Conservation (phyloP, 2,888 invertebrate genomes). For the Oxystoma pomonae region DNA sequence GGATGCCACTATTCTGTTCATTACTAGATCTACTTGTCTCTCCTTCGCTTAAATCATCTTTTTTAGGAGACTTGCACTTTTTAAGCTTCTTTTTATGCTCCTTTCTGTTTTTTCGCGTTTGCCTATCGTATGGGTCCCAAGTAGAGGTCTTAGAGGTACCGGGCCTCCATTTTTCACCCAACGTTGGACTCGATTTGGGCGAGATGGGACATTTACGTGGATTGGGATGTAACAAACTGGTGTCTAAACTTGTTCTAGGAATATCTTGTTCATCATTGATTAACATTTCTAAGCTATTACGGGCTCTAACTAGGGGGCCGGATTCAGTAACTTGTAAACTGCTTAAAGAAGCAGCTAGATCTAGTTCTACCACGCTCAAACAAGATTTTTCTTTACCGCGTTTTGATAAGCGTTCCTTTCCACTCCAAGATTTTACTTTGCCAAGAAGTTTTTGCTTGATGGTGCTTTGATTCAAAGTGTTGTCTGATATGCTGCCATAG, state of each 20-base stretch:
- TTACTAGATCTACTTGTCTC: slow-evolving; percentile 22
- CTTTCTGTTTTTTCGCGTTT: slow-evolving; percentile 37
- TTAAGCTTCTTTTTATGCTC: slow-evolving; percentile 33
- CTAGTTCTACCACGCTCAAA: slow-evolving; percentile 20
- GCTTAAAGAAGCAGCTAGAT: slow-evolving; percentile 22
- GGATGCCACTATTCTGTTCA: slow-evolving; percentile 16
- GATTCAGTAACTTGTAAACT: slow-evolving; percentile 21
- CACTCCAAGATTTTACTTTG: slow-evolving; percentile 33
- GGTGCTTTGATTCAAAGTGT: slow-evolving; percentile 29
- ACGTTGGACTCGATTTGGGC: slow-evolving; percentile 30
- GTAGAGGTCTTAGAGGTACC: slow-evolving; percentile 30
- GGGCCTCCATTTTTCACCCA: slow-evolving; percentile 23
- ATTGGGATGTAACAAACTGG: slow-evolving; percentile 13
- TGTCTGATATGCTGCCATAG: slow-evolving; percentile 32
- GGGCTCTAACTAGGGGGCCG: slow-evolving; percentile 33
- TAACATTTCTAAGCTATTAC: slow-evolving; percentile 40
- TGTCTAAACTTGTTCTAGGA: slow-evolving; percentile 14
- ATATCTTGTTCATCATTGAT: slow-evolving; percentile 33
- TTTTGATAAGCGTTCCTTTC: slow-evolving; percentile 23
- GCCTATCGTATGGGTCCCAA: slow-evolving; percentile 42
- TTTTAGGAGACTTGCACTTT: slow-evolving; percentile 20
- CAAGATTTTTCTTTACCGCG: slow-evolving; percentile 16
- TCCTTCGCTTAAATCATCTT: slow-evolving; percentile 21
- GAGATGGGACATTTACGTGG: slow-evolving; percentile 25
- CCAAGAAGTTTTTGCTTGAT: slow-evolving; percentile 30